Percentiles rank a stretch among this genome's conserved stretches.
Conservation (phyloP, 2,888 invertebrate genomes). For the Athetis lepigone region DNA sequence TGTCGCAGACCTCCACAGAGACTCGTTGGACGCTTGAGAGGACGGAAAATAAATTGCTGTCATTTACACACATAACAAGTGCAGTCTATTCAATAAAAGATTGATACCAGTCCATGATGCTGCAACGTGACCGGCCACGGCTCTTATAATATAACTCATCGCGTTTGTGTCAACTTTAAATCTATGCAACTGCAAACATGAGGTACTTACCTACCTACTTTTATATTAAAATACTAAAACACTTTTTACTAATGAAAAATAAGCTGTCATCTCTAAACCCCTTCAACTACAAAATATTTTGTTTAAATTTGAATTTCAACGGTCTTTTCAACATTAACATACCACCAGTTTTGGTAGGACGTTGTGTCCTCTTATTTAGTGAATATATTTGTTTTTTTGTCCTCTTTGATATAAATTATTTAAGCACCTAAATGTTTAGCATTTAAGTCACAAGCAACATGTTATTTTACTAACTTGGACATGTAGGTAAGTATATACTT, state of each 20-base stretch:
- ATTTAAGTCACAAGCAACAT: not conserved
- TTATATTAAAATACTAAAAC: not conserved
- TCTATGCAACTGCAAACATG: too few relatives aligned
- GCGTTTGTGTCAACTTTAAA: slow-evolving; percentile 21
- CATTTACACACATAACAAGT: slow-evolving; percentile 72
- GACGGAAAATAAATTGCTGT: slow-evolving; percentile 79
- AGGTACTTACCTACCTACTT: not conserved
- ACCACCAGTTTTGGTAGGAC: not conserved
- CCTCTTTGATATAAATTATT: too few relatives aligned
- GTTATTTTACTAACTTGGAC: not conserved
- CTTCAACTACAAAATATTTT: not conserved
- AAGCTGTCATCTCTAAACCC: not conserved
- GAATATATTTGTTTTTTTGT: too few relatives aligned
- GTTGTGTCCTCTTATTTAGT: not conserved
- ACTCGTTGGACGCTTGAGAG: slow-evolving; percentile 61
- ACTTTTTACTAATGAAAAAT: not conserved
- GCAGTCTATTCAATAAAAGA: slow-evolving; percentile 67
- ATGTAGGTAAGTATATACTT: not conserved
- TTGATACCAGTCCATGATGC: slow-evolving; percentile 48
- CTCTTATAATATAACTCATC: slow-evolving; percentile 23
- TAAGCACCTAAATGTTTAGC: not conserved
- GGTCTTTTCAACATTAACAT: not conserved
- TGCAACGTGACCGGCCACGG: slow-evolving; percentile 47
- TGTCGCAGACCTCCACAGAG: slow-evolving; percentile 68
- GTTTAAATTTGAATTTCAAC: not conserved